Conservation (phyloP, 2,888 invertebrate species). For the Oscheius onirici region DNA sequence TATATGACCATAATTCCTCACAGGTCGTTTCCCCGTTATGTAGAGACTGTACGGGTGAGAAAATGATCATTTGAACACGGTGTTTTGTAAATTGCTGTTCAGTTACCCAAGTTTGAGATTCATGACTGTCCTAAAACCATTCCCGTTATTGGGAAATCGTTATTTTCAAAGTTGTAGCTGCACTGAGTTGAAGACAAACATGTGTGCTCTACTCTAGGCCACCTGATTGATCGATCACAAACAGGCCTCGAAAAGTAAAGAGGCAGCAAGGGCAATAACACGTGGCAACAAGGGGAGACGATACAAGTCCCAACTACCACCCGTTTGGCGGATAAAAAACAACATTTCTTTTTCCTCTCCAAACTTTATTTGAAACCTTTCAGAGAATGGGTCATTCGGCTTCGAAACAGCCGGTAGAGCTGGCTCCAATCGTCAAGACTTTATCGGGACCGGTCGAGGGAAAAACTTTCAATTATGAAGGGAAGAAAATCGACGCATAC, state of each 20-base stretch:
- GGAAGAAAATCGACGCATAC: constrained; percentile 41
- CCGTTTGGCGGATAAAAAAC: not conserved
- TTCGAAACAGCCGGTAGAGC: constrained; percentile 10
- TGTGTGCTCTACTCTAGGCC: not conserved
- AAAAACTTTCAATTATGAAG: constrained; percentile 27
- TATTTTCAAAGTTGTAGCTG: too few relatives aligned
- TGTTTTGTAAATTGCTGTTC: too few relatives aligned
- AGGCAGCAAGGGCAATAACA: not conserved
- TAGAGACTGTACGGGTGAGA: too few relatives aligned
- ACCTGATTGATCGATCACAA: not conserved
- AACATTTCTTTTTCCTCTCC: not conserved
- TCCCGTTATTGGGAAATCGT: too few relatives aligned
- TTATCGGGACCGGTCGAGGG: constrained; percentile 31
- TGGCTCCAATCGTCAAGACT: constrained; percentile 21
- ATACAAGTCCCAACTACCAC: not conserved
- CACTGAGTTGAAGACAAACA: too few relatives aligned
- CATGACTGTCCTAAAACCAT: too few relatives aligned
- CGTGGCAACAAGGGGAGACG: not conserved
- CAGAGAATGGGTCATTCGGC: constrained; percentile 8
- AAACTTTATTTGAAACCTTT: not conserved
- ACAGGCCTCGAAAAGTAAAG: not conserved
- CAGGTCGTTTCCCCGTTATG: too few relatives aligned
- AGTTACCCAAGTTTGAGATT: too few relatives aligned
- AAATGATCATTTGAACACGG: too few relatives aligned
- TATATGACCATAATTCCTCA: too few relatives aligned